Base-by-base conservation (phyloP, 2,113 vertebrate genomes). In the Sprattus sprattus region DNA sequence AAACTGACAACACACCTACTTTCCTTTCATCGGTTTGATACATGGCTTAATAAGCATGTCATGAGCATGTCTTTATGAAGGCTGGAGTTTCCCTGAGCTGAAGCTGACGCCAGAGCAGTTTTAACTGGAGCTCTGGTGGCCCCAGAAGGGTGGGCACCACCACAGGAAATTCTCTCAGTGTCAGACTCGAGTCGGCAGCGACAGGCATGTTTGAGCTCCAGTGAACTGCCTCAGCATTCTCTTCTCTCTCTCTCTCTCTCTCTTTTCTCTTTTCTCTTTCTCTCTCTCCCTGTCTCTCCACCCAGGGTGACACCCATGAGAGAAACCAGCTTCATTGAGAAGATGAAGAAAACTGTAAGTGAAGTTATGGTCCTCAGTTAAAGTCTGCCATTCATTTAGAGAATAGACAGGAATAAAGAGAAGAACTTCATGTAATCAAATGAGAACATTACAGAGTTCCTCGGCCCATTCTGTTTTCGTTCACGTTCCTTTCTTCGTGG, bases 301-400 rank as follows among this genome's bases (percentile, higher is more conserved):
- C 6, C 64, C 52, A 86, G 86, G 81, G 22, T 86, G 46, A 60
- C 78, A 82, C 82, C 45, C 28, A 80, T 84, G 45, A 94, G 92
- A 82, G 96, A 96, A 18, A 95, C 92, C 91, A 97, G 95, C 91
- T 97, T 97, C 50, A 95, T 97, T 49, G 96, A 97, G 87, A 97
- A 97, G 93, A 96, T 97, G 96, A 97, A 96, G 91, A 97, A 97
- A 91, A 97, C 96, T 86, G 96, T 97, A 90, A 94, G 96, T 89
- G 22, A 6, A 22, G 46, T 9, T 9, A 57, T 8, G 8, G 10
- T 1, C 11, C 80, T 67, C 45, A 57, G 0, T 82, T 18, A 15
- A 15, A 44, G 39, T 39, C 6, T 16, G 8, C 22, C 81, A 50
- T 50, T 3, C 28, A 7, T 39, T 82, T 82, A 47, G 9, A 10